Evolutionary conservation across 2,797 vertebrate genomes (phyloP).

Genomic region (Leptatherina wallacei): DNA sequence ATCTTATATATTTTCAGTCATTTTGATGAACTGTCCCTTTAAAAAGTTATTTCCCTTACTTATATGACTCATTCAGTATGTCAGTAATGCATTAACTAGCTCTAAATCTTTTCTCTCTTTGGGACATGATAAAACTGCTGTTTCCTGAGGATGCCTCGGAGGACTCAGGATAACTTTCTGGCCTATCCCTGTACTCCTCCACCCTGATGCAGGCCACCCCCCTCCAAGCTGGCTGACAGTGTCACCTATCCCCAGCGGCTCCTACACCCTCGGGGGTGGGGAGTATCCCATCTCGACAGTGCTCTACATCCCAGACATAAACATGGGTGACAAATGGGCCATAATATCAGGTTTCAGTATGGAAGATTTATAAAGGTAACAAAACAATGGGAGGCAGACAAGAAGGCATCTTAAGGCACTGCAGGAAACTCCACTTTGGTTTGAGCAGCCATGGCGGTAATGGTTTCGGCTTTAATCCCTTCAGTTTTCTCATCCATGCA

Average conservation of each 20-base stretch:
- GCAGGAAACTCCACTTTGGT: constrained; percentile 32
- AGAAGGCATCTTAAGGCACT: constrained; percentile 27
- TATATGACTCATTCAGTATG: constrained; percentile 45
- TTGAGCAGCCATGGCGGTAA: constrained; percentile 47
- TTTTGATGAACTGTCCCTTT: constrained; percentile 4
- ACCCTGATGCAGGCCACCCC: constrained; percentile 58
- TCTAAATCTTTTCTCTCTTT: constrained; percentile 19
- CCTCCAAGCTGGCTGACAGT: constrained; percentile 33
- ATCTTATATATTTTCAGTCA: background rate
- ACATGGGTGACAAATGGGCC: constrained; percentile 79
- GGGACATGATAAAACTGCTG: constrained; percentile 53
- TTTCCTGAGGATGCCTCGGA: constrained; percentile 60
- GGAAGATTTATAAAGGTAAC: constrained; percentile 74
- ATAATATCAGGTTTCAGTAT: constrained; percentile 69
- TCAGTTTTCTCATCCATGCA: constrained; percentile 59
- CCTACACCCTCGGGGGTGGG: constrained; percentile 42
- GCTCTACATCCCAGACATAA: constrained; percentile 75
- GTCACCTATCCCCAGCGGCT: constrained; percentile 53
- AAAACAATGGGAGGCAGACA: constrained; percentile 72
- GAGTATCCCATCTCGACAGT: constrained; percentile 46
- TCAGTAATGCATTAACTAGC: constrained; percentile 36
- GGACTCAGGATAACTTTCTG: constrained; percentile 41
- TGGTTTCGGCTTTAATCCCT: constrained; percentile 50
- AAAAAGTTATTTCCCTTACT: constrained; percentile 6
- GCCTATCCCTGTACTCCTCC: constrained; percentile 41